Base-by-base conservation (phyloP, 2,113 vertebrate species). In the Castor canadensis region DNA sequence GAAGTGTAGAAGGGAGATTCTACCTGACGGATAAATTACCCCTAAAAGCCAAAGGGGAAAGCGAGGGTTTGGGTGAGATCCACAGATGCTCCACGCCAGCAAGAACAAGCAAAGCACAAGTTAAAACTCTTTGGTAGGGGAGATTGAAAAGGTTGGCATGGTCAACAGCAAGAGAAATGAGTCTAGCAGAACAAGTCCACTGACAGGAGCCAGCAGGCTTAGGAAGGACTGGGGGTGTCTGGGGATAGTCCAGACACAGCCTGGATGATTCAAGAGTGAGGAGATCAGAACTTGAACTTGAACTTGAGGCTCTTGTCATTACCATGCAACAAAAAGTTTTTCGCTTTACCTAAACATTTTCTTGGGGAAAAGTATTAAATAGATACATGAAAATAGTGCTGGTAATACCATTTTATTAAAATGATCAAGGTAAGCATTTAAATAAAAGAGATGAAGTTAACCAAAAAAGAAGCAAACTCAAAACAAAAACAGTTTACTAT, bases 171-270 rank as follows among this genome's bases (percentile, higher is more conserved):
- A 67, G 73, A 66, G 40, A 56, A 69, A 17, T 9, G 12, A 2
- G 22, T 7, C 54, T 8, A 16, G 20, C 32, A 35, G 67, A 32
- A 43, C 6, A 4, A 28, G n/a, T 30, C 15, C 26, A 9, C 26
- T 26, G 17, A 49, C 28, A 16, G 54, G 26, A 6, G 11, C 5
- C 32, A 10, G 13, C 30, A 38, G 54, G 56, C 6, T 11, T n/a
- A 12, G 3, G 28, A 52, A 38, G 5, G 24, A 60, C 7, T 54
- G 5, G 2, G 6, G 0, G 0, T 1, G 5, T 2, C 77, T 38
- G 22, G 24, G 1, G 16, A 15, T 3, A 3, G 7, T 2, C 16
- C 0, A 17, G 1, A 9, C 30, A 5, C 2, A 8, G 32, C 5
- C 2, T 1, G 0, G 24, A n/a, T 28, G 32, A 56, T 2, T 9